A percentile compares a stretch with the other conserved stretches of the same genome.
Conservation (phyloP, 1,140 invertebrate genomes). For the Capitella teleta region DNA sequence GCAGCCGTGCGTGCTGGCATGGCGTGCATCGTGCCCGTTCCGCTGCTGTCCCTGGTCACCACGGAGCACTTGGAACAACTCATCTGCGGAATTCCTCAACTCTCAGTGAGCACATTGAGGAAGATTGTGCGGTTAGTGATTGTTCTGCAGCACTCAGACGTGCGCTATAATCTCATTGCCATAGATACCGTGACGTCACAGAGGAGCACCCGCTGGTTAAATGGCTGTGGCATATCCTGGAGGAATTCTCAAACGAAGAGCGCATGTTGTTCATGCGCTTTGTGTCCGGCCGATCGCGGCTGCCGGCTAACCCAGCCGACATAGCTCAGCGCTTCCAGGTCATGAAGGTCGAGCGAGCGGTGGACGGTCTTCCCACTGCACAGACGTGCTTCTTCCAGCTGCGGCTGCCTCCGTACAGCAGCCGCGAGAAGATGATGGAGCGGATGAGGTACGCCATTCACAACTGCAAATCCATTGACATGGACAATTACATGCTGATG, state of each 20-base stretch:
- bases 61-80: slow-evolving; percentile 52
- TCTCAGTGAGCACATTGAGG: slow-evolving; percentile 51
- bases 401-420: slow-evolving; percentile 54
- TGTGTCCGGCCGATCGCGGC: slow-evolving; percentile 54
- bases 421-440: slow-evolving; percentile 51
- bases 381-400: slow-evolving; percentile 63
- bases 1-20: slow-evolving; percentile 54
- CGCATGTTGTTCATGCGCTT: slow-evolving; percentile 58
- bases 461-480: slow-evolving; percentile 60
- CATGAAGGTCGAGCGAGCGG: slow-evolving; percentile 42
- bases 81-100: slow-evolving; percentile 55
- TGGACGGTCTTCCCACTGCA: slow-evolving; percentile 54
- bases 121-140: slow-evolving; percentile 52
- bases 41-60: slow-evolving; percentile 52
- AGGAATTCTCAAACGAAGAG: slow-evolving; percentile 54
- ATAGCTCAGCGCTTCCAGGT: slow-evolving; percentile 58
- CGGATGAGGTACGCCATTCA: slow-evolving; percentile 54
- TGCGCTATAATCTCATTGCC: neutral
- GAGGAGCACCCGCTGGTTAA: slow-evolving; percentile 50
- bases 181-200: slow-evolving; percentile 51
- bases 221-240: slow-evolving; percentile 57
- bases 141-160: neutral
- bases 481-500: slow-evolving; percentile 62
- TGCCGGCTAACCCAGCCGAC: slow-evolving; percentile 56
- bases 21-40: slow-evolving; percentile 55